Evolutionary conservation across 2,888 invertebrate genomes (phyloP), one percentile per base, ranked within the genome.

Genomic region (Geophilus truncorum): DNA sequence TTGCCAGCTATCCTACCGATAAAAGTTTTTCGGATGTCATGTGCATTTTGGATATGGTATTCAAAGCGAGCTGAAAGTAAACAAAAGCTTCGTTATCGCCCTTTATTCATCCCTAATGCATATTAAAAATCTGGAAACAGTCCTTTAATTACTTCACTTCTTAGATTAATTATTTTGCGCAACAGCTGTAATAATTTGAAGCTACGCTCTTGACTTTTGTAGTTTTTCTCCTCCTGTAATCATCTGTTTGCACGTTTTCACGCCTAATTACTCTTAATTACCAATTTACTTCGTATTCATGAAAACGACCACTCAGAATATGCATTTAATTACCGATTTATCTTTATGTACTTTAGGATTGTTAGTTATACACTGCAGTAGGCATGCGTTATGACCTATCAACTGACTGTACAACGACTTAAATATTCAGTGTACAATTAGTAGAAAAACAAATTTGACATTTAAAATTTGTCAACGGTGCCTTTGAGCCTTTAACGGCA

Each of bases 191-290:
- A 51, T 51, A 51, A 51, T 51, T 51, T 51, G 51, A n/a, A 15
- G 51, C 0, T 51, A 51, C 18, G 70, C 70, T 28, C 25, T 23
- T 70, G 10, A 70, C 28, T 70, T 70, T 70, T 70, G 23, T 70
- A 25, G 7, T 15, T 23, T 28, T 70, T 57, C 18, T 51, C 18
- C 18, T 51, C 18, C 40, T 15, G 70, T 70, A 28, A 70, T 25
- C 70, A 70, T 28, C 70, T 28, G 70, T 70, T 70, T 70, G 12
- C 70, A 70, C 51, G 25, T 70, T 70, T 70, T 70, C 25, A 70
- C 70, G 70, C 70, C 70, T 70, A 70, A 70, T 70, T 28, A 70
- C 70, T 70, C 28, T 70, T 70, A 70, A 70, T 70, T 70, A 70
- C 70, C n/a, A 70, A 28, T 70, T 70, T 23, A 23, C 70, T 28